Evolutionary conservation across 2,113 vertebrate species (phyloP).

Genomic region (Microcebus griseorufus): DNA sequence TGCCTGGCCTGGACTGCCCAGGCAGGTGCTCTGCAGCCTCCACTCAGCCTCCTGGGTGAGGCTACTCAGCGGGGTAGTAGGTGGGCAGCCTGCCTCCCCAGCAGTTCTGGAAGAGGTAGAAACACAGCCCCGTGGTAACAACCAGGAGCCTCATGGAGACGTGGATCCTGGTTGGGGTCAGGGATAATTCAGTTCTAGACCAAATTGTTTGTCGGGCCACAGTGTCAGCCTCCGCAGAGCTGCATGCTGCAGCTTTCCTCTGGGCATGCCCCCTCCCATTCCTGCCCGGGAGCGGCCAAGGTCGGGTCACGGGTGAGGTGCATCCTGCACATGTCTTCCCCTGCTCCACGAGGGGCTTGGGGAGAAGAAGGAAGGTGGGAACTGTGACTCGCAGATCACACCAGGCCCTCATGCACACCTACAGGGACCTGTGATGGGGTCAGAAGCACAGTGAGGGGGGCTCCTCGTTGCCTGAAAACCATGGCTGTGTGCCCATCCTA

Average conservation of each 20-base stretch:
- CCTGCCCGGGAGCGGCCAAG: neutral
- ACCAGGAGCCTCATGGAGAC: neutral
- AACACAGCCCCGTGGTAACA: neutral
- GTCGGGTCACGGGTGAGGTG: neutral
- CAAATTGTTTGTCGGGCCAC: neutral
- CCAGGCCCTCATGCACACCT: neutral
- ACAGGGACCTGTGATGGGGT: neutral
- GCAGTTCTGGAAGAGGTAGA: neutral
- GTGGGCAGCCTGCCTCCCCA: neutral
- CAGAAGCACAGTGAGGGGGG: neutral
- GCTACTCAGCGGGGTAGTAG: neutral
- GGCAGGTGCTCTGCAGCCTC: neutral
- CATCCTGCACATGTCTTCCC: neutral
- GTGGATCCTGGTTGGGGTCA: too few species aligned
- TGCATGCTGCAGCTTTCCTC: neutral
- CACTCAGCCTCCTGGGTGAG: neutral
- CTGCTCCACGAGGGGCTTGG: neutral
- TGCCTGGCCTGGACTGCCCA: neutral
- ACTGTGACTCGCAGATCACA: neutral
- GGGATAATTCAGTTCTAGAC: neutral
- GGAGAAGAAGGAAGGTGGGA: neutral
- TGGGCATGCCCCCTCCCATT: too few species aligned
- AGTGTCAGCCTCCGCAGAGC: rapidly evolving
- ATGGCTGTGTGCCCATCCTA: rapidly evolving
- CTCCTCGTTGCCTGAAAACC: neutral